These are phyloP conservation scores for Elmis aenea DNA, from an alignment of 2,888 invertebrate genomes.

Conservation along the genomic window DNA sequence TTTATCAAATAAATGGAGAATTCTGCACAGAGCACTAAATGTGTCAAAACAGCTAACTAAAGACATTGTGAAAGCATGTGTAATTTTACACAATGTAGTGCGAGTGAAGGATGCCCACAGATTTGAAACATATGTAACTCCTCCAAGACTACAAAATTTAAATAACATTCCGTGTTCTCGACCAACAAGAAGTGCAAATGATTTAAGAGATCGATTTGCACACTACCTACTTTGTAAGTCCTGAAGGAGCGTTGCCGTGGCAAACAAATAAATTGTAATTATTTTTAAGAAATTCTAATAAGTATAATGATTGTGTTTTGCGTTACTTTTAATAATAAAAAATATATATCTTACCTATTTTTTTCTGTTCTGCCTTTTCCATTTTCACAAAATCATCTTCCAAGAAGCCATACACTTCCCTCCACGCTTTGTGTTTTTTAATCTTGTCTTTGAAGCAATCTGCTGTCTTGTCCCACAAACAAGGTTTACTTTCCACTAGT, in stretches of 20 bases:
- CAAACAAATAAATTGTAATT: too few species aligned
- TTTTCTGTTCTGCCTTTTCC: too few species aligned
- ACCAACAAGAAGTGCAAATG: conserved; percentile 1
- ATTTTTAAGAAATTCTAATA: too few species aligned
- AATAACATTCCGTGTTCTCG: background rate
- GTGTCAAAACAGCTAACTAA: too few species aligned
- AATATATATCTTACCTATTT: conserved; percentile 1
- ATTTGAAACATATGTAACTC: background rate
- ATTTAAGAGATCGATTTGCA: background rate
- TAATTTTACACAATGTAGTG: too few species aligned
- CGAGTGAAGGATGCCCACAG: too few species aligned
- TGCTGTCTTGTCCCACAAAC: conserved; percentile 2
- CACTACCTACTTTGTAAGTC: too few species aligned
- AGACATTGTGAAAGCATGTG: too few species aligned
- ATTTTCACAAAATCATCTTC: too few species aligned
- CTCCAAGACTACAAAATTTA: too few species aligned
- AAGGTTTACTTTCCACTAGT: conserved; percentile 3
- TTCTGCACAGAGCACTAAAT: conserved; percentile 23
- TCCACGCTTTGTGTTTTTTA: conserved; percentile 2
- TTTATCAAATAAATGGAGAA: conserved; percentile 29
- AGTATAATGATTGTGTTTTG: conserved; percentile 1
- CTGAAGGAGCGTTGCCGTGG: too few species aligned
- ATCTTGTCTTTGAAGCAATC: background rate
- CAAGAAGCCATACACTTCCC: too few species aligned
- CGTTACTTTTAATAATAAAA: background rate